Conservation (phyloP, 2,113 vertebrate genomes). For the Cinclus cinclus region DNA sequence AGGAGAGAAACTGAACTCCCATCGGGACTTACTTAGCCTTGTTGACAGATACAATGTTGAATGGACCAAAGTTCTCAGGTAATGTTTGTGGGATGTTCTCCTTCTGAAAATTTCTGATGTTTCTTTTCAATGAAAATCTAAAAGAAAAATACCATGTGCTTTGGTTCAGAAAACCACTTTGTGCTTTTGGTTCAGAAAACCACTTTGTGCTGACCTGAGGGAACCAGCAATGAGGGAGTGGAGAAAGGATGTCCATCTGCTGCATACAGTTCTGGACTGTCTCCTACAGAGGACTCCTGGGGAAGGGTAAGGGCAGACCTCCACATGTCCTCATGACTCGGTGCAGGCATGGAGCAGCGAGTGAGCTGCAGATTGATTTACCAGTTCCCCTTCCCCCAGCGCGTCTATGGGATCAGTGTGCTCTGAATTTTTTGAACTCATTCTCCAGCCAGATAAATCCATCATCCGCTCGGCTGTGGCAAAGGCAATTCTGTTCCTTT, state of each 20-base stretch:
- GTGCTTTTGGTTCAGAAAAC: neutral
- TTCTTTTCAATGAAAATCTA: neutral
- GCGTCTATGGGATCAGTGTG: neutral
- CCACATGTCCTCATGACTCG: neutral
- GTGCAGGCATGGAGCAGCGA: fast-evolving
- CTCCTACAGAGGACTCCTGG: neutral
- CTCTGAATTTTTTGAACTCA: neutral
- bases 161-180: neutral
- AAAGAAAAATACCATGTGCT: neutral
- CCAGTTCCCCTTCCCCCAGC: neutral
- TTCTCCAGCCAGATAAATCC: slow-evolving; percentile 38
- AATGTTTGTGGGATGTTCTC: neutral
- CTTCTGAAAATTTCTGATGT: neutral
- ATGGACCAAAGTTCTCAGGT: neutral
- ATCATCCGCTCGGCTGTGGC: neutral
- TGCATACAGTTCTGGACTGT: fast-evolving
- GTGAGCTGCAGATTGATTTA: neutral
- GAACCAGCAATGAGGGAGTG: neutral
- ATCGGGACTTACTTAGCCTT: neutral
- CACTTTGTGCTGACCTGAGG: neutral
- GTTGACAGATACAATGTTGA: neutral
- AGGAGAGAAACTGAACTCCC: neutral
- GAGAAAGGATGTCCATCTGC: neutral
- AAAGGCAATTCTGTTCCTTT: neutral
- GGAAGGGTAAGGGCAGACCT: neutral